phyloP scores from a whole-genome alignment of 2,888 invertebrate genomes.

The Thereva nobilitata region DNA sequence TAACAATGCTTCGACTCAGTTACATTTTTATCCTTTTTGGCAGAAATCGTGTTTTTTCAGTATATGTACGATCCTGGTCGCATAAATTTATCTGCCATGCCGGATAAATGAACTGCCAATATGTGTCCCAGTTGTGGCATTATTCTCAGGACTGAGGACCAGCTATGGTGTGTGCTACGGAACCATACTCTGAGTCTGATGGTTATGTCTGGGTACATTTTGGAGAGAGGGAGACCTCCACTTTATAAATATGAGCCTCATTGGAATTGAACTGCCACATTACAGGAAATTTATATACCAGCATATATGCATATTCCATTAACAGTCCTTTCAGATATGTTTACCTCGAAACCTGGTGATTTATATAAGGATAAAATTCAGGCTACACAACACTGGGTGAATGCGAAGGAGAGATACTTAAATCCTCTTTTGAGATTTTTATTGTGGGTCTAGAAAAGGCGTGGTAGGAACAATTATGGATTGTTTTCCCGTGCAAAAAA shows the following conservation, averaged over 20 bases:
- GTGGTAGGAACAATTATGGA: no score
- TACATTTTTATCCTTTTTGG: constrained; percentile 22
- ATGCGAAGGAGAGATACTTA: no score
- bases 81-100: constrained; percentile 28
- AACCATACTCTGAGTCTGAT: constrained; percentile 3
- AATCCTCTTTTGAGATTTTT: no score
- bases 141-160: constrained; percentile 16
- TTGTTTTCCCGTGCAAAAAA: no score
- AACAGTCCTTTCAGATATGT: constrained; percentile 31
- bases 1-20: constrained; percentile 18
- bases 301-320: constrained; percentile 40
- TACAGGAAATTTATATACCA: constrained; percentile 40
- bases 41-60: constrained; percentile 4
- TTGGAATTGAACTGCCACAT: constrained; percentile 43
- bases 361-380: background rate
- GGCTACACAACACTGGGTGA: no score
- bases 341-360: constrained; percentile 8
- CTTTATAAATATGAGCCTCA: constrained; percentile 41
- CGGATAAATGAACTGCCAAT: constrained; percentile 41
- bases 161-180: background rate
- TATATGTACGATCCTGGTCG: background rate
- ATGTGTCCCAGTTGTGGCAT: constrained; percentile 35
- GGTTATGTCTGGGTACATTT: background rate
- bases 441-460: no score
- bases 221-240: constrained; percentile 27